A percentile compares a stretch with the other conserved stretches of the same genome.
These are phyloP conservation scores for Vulpes ferrilata DNA, from an alignment of 2,113 vertebrate species.

Conservation along the genomic window DNA sequence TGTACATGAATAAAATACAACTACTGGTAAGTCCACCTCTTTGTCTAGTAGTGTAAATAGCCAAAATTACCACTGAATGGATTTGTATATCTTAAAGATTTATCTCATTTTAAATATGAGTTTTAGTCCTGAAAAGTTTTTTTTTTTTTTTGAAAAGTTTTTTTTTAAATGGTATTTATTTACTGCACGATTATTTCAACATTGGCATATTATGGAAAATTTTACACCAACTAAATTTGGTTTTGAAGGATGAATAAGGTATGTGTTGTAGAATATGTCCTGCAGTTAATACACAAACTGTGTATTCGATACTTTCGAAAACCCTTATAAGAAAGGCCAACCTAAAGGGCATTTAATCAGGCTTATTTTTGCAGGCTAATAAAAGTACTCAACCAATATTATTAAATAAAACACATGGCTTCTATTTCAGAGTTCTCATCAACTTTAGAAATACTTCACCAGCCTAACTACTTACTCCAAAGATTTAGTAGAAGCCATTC, in stretches of 20 bases:
- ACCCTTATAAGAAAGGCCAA: background rate
- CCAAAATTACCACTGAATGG: constrained; percentile 11
- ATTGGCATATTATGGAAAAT: background rate
- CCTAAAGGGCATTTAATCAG: background rate
- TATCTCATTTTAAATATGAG: constrained; percentile 38
- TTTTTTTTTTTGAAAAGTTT: background rate
- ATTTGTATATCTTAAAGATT: background rate
- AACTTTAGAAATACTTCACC: background rate
- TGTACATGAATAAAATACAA: constrained; percentile 59
- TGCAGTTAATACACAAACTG: background rate
- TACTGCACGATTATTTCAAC: background rate
- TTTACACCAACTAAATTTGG: background rate
- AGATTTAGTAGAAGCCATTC: background rate
- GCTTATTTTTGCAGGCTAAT: constrained; percentile 38
- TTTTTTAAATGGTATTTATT: constrained; percentile 10
- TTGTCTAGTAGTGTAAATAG: constrained; percentile 1
- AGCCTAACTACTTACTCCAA: background rate
- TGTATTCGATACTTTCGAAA: constrained; percentile 12
- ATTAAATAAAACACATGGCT: background rate
- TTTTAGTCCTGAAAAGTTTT: background rate
- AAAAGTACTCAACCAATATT: background rate
- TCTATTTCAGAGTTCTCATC: background rate
- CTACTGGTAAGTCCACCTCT: background rate
- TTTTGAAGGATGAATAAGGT: background rate
- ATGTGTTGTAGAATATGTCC: background rate